These are phyloP conservation scores for Drosophila lacteicornis DNA, from an alignment of 1,140 invertebrate species.

Conservation along the genomic window DNA sequence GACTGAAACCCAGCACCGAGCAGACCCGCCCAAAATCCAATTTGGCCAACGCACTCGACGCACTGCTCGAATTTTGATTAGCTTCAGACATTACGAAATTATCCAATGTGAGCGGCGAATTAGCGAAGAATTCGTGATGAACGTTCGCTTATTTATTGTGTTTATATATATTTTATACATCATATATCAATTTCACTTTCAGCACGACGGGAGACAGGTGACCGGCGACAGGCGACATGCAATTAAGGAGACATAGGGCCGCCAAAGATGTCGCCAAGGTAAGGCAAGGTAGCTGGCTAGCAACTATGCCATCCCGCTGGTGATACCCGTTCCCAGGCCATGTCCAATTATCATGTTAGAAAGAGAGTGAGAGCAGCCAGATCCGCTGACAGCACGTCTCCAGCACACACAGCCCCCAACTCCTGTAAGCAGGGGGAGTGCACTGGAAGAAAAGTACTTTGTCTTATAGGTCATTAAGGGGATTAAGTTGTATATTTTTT, in stretches of 20 bases:
- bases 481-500: no score
- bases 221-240: conserved; percentile 25
- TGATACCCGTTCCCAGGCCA: conserved; percentile 49
- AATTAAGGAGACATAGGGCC: conserved; percentile 76
- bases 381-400: conserved; percentile 49
- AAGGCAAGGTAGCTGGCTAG: conserved; percentile 20
- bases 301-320: conserved; percentile 13
- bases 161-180: not conserved
- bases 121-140: conserved; percentile 51
- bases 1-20: conserved; percentile 7
- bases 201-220: conserved; percentile 5
- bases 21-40: not conserved
- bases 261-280: conserved; percentile 52
- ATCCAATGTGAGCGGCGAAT: conserved; percentile 24
- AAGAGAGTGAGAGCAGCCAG: conserved; percentile 70
- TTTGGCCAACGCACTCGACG: conserved; percentile 41
- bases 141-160: conserved; percentile 3
- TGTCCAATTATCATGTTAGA: conserved; percentile 81
- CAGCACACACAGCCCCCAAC: conserved; percentile 30
- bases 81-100: conserved; percentile 40
- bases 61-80: conserved; percentile 51
- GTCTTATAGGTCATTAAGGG: no score
- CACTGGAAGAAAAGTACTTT: conserved; percentile 1
- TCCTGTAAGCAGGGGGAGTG: conserved; percentile 12
- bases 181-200: conserved; percentile 77